phyloP scores from a whole-genome alignment of 2,113 vertebrate genomes.

The Mesitornis unicolor region DNA sequence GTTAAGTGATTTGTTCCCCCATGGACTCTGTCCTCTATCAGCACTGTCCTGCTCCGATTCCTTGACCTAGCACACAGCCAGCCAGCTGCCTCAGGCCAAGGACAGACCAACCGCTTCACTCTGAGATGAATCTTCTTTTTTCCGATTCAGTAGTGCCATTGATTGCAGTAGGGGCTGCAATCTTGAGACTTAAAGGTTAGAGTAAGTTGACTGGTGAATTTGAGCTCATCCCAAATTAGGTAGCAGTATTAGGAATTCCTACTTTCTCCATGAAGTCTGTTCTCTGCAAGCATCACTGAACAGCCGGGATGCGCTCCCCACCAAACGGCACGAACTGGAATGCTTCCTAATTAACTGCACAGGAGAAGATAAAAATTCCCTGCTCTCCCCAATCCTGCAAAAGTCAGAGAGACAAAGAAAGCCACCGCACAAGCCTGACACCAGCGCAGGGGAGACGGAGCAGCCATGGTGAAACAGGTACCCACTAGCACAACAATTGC shows the following conservation, averaged over 20 bases:
- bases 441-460: background rate
- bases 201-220: background rate
- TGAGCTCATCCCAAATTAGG: background rate
- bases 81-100: background rate
- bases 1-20: background rate
- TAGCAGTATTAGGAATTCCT: background rate
- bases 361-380: background rate
- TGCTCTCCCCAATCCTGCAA: background rate
- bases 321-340: background rate
- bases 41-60: background rate
- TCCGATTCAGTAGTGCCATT: background rate
- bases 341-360: conserved; percentile 14
- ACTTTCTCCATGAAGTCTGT: background rate
- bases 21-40: background rate
- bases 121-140: background rate
- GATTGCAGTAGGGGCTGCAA: background rate
- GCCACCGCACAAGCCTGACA: background rate
- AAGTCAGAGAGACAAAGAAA: background rate
- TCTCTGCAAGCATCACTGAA: background rate
- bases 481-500: background rate
- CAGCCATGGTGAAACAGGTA: fast-evolving
- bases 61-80: background rate
- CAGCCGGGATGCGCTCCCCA: background rate
- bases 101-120: background rate
- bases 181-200: background rate